Conservation (phyloP, 2,113 vertebrate species). For the Corydoras maculifer region DNA sequence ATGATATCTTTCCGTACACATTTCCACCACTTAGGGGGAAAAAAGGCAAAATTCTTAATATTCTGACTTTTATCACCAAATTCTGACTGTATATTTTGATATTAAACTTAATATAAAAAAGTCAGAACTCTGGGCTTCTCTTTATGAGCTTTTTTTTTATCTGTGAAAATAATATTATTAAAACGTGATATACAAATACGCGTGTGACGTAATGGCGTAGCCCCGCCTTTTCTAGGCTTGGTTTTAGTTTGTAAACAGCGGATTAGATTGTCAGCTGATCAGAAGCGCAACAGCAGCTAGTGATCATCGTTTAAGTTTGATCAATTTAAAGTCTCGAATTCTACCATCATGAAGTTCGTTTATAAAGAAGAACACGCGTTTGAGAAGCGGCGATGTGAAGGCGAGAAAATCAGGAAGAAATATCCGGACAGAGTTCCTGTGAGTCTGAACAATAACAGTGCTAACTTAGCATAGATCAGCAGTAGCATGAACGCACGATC, state of each 20-base stretch:
- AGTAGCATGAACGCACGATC: neutral
- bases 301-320: neutral
- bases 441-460: conserved; percentile 51
- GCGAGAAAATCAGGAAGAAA: conserved; percentile 92
- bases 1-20: no score
- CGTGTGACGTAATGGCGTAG: neutral
- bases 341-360: conserved; percentile 79
- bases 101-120: no score
- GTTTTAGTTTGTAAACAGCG: neutral
- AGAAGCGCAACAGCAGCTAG: neutral
- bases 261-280: neutral
- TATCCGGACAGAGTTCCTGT: conserved; percentile 91
- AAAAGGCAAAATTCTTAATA: no score
- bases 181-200: no score
- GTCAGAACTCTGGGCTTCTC: no score
- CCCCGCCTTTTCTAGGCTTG: neutral
- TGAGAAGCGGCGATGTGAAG: conserved; percentile 87
- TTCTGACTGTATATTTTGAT: no score
- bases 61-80: no score
- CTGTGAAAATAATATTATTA: no score
- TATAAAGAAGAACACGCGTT: conserved; percentile 92
- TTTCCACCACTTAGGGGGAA: no score
- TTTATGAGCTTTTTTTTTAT: no score
- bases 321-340: neutral
- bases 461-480: neutral